phyloP scores from a whole-genome alignment of 2,113 vertebrate species.

The Rhynchopsitta pachyrhyncha region DNA sequence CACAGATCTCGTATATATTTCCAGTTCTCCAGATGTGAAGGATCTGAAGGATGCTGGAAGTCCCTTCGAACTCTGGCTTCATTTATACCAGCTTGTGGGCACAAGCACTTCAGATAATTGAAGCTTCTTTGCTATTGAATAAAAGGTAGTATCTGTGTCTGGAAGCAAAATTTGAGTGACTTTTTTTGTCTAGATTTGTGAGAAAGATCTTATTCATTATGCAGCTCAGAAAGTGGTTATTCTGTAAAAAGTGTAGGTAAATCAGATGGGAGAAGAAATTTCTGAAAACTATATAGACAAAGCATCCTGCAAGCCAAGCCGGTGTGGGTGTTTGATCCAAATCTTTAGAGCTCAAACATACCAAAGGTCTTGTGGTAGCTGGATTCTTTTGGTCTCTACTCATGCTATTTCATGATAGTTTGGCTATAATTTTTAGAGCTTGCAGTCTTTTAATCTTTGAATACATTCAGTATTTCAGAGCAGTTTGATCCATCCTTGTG shows the following conservation, averaged over 20 bases:
- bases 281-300: background rate
- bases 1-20: background rate
- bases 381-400: background rate
- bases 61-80: background rate
- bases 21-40: background rate
- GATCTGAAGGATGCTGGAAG: background rate
- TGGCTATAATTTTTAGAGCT: background rate
- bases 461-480: background rate
- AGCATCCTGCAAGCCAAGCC: background rate
- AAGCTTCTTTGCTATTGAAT: background rate
- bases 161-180: background rate
- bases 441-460: background rate
- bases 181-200: background rate
- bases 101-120: background rate
- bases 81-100: background rate
- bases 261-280: background rate
- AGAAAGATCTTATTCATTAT: background rate
- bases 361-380: background rate
- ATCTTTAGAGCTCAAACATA: background rate
- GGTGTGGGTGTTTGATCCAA: background rate
- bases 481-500: background rate
- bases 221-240: background rate
- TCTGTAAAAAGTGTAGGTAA: background rate
- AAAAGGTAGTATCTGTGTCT: background rate
- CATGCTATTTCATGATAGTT: background rate